Percentiles rank a stretch among this genome's conserved stretches.
These are phyloP conservation scores for Pongo abelii DNA, from an alignment of 2,113 vertebrate species.

Conservation along the genomic window DNA sequence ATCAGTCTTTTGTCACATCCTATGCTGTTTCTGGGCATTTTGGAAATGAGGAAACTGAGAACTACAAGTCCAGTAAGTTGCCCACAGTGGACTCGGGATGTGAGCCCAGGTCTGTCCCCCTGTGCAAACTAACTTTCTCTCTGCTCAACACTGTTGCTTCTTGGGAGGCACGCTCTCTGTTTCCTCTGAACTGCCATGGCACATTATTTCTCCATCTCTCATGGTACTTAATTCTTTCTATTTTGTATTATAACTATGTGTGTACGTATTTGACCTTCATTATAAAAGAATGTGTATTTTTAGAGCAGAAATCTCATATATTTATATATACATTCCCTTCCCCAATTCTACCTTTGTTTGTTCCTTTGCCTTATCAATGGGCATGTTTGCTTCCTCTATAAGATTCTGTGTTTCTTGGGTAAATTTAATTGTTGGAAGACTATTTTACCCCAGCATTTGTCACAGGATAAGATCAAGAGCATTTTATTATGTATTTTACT, in stretches of 20 bases:
- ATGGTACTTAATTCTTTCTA: not conserved
- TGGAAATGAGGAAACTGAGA: not conserved
- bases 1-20: not conserved
- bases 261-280: not conserved
- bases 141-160: not conserved
- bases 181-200: not conserved
- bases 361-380: not conserved
- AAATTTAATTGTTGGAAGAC: not conserved
- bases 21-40: not conserved
- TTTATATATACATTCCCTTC: no score
- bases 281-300: not conserved
- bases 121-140: not conserved
- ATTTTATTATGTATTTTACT: not conserved
- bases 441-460: not conserved
- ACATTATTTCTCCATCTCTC: not conserved
- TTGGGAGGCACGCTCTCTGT: not conserved
- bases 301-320: not conserved
- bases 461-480: not conserved
- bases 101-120: not conserved
- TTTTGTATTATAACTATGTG: not conserved
- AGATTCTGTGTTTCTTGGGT: not conserved
- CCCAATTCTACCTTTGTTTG: not conserved
- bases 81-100: accelerated
- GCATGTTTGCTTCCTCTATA: not conserved
- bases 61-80: no score